Percentiles rank a stretch among this genome's conserved stretches.
Evolutionary conservation across 2,113 vertebrate species (phyloP).

Genomic region (Hypanus sabinus): DNA sequence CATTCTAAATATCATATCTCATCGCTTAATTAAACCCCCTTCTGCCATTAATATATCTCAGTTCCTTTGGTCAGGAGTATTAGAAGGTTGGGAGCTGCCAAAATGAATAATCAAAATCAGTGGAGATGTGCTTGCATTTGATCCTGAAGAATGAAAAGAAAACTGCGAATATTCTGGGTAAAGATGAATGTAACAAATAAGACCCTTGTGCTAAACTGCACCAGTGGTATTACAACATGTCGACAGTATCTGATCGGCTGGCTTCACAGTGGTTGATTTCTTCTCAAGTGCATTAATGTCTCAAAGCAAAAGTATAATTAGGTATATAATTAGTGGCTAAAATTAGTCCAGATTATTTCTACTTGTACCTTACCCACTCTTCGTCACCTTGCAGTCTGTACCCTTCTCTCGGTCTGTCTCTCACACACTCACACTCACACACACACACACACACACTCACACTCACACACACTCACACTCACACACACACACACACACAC

Average conservation of each 20-base stretch:
- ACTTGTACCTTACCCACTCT: no score
- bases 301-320: no score
- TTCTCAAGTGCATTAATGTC: neutral
- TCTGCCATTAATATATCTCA: neutral
- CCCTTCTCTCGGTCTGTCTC: no score
- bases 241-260: conserved; percentile 35
- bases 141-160: neutral
- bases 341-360: no score
- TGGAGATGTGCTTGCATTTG: neutral
- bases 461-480: no score
- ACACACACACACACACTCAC: no score
- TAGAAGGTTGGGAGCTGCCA: neutral
- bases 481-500: no score
- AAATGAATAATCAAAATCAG: neutral
- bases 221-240: neutral
- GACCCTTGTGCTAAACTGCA: neutral
- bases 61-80: neutral
- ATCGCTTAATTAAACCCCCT: neutral
- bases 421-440: no score
- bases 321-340: no score
- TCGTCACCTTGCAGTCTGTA: no score
- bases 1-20: neutral
- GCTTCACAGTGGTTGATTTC: conserved; percentile 38
- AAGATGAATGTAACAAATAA: neutral
- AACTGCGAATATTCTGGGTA: neutral